These are phyloP conservation scores for Xiphophorus birchmanni DNA, from an alignment of 2,797 vertebrate genomes.

Conservation along the genomic window DNA sequence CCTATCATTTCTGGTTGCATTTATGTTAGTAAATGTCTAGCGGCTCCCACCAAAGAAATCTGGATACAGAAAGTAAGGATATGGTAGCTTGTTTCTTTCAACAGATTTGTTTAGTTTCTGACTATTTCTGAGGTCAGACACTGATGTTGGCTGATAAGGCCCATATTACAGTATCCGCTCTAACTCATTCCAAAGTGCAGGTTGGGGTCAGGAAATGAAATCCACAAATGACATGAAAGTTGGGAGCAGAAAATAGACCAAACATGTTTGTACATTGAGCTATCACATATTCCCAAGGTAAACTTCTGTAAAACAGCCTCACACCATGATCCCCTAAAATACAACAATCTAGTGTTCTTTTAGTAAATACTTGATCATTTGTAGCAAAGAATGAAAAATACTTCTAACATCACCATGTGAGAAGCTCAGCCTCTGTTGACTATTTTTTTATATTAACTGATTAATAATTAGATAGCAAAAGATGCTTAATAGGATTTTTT, in stretches of 20 bases:
- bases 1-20: not conserved
- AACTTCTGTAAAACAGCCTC: not conserved
- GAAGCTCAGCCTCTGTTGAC: too few species aligned
- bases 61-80: not conserved
- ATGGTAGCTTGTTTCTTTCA: not conserved
- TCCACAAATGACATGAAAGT: not conserved
- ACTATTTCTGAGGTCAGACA: not conserved
- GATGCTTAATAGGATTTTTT: too few species aligned
- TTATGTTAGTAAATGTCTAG: not conserved
- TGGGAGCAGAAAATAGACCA: not conserved
- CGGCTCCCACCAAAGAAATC: not conserved
- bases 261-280: not conserved
- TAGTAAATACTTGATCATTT: too few species aligned
- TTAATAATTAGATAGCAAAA: too few species aligned
- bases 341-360: too few species aligned
- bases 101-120: not conserved
- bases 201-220: not conserved
- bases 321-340: not conserved
- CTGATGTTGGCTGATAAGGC: not conserved
- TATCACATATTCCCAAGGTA: not conserved
- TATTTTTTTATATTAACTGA: too few species aligned
- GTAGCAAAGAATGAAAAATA: too few species aligned
- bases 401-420: too few species aligned
- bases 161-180: not conserved
- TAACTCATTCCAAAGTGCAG: not conserved